These are phyloP conservation scores for Ommatoiulus sabulosus DNA, from an alignment of 2,888 invertebrate genomes.

Conservation along the genomic window DNA sequence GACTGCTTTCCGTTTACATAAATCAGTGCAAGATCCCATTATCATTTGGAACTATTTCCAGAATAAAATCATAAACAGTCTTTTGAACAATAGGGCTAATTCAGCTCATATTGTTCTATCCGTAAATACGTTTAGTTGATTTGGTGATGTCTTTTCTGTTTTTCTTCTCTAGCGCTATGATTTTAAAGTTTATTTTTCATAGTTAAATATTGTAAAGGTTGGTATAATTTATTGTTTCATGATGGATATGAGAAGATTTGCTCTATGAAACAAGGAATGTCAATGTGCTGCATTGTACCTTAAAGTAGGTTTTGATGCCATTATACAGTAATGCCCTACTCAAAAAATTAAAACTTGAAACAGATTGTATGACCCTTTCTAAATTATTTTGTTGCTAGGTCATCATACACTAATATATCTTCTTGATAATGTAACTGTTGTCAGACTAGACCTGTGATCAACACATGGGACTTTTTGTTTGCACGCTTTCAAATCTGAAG, in stretches of 20 bases:
- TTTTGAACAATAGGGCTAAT: neutral
- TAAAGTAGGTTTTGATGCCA: neutral
- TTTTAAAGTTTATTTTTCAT: neutral
- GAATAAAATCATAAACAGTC: neutral
- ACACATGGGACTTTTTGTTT: neutral
- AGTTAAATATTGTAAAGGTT: neutral
- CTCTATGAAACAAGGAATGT: neutral
- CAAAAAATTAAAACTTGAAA: neutral
- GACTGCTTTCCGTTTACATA: neutral
- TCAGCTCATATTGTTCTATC: conserved; percentile 1
- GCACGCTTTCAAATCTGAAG: neutral
- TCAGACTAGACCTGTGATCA: neutral
- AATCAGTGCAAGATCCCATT: neutral
- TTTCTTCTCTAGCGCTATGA: conserved; percentile 4
- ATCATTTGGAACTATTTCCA: neutral
- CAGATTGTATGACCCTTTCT: neutral
- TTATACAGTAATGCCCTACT: neutral
- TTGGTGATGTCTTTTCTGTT: neutral
- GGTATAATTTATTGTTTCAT: neutral
- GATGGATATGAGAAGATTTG: neutral
- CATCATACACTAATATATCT: neutral
- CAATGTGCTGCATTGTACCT: neutral
- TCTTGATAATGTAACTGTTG: neutral
- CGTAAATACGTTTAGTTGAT: neutral
- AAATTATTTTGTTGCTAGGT: neutral